Base-by-base conservation (phyloP, 2,888 invertebrate genomes). In the Desoria tigrina region DNA sequence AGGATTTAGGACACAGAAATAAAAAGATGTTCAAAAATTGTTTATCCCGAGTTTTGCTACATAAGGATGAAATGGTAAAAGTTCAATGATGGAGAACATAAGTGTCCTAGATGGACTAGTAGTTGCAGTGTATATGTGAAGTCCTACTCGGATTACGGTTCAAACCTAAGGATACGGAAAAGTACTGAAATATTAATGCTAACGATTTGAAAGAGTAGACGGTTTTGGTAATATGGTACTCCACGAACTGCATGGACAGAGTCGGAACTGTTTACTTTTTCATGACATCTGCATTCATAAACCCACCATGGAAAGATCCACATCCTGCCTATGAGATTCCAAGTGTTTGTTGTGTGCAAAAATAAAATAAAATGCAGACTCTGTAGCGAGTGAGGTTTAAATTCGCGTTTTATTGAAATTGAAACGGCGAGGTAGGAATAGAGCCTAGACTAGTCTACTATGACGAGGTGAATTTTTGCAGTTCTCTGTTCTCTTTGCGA, bases 271-370 rank as follows among this genome's bases (percentile, higher is more conserved):
- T 45, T 45, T 45, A 45, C 45, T 45, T 11, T 45, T 45, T 45
- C 45, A 45, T 45, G 21, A 45, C 45, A 45, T 45, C 45, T 45
- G 45, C 45, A 45, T 45, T 45, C 45, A 45, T 45, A 45, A 16
- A 6, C 45, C 4, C 9, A 16, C 21, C 45, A 45, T 45, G 4
- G 9, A 45, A 4, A 45, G n/a, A 45, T 45, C 45, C 45, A 21
- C 45, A 18, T 45, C 16, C 45, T 45, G 45, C 45, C 21, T 45
- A 11, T 6, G n/a, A 45, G n/a, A 45, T 45, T 18, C 16, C 16
- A 18, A 45, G 16, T 45, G 16, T 45, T 45, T 45, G n/a, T 6
- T 18, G 45, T 45, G n/a, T 45, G 45, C 21, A 6, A 45, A 45
- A 32, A 32, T 32, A 32, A 7, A n/a, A n/a, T n/a, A n/a, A n/a